These are phyloP conservation scores for Corydoras sp. DNA, from an alignment of 2,113 vertebrate species.

Conservation along the genomic window DNA sequence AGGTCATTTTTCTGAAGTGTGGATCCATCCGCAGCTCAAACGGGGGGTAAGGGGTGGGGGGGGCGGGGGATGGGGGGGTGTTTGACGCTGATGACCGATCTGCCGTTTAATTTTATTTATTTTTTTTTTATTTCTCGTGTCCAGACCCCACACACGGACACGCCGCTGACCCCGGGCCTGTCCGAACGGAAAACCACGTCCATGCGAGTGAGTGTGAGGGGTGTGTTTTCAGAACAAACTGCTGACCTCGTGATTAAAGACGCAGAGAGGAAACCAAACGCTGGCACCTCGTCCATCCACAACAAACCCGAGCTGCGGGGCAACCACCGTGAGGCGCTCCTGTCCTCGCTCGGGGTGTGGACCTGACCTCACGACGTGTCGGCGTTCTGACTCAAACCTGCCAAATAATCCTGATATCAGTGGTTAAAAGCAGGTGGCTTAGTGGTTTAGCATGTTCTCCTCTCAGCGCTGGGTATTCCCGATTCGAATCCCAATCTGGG, in stretches of 20 bases:
- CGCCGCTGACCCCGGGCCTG: background rate
- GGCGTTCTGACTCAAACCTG: background rate
- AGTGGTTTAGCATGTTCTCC: too few relatives aligned
- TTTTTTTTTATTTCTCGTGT: too few relatives aligned
- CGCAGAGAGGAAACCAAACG: constrained; percentile 31
- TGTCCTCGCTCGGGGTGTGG: constrained; percentile 5
- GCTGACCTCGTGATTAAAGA: constrained; percentile 42
- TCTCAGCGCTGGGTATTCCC: too few relatives aligned
- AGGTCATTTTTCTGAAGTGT: constrained; percentile 29
- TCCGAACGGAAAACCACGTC: constrained; percentile 17
- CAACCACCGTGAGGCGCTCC: constrained; percentile 8
- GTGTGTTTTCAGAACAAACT: constrained; percentile 31
- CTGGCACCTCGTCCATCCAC: constrained; percentile 33
- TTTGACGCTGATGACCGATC: constrained; percentile 16
- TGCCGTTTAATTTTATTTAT: background rate
- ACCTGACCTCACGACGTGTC: background rate
- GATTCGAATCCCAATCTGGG: too few relatives aligned
- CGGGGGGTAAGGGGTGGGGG: too few relatives aligned
- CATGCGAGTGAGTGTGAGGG: constrained; percentile 20
- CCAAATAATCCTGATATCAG: too few relatives aligned
- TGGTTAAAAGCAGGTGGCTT: too few relatives aligned
- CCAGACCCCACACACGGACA: constrained; percentile 1
- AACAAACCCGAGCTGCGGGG: constrained; percentile 21
- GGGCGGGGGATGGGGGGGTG: too few relatives aligned
- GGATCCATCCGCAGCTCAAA: constrained; percentile 37